These are phyloP conservation scores for Streptopelia turtur DNA, from an alignment of 2,797 vertebrate genomes.

Conservation along the genomic window DNA sequence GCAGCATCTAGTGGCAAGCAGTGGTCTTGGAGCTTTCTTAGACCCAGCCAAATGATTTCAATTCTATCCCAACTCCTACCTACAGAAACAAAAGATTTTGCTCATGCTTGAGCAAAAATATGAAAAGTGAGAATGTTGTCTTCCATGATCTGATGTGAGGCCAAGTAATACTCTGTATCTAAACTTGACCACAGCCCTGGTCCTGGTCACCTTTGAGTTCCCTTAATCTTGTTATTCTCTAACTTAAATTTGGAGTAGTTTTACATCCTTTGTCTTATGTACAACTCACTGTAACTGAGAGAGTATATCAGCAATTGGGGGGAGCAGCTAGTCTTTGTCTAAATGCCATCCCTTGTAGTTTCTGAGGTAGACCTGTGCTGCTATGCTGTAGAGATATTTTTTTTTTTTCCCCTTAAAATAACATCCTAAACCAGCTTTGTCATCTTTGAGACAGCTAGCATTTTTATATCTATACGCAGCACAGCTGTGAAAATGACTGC, in stretches of 20 bases:
- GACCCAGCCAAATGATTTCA: not conserved
- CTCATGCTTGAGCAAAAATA: not conserved
- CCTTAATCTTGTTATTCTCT: no score
- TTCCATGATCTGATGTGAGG: rapidly evolving
- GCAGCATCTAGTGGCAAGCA: not conserved
- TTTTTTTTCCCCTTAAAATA: not conserved
- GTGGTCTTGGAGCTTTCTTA: not conserved
- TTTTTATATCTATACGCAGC: not conserved
- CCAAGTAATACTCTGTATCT: not conserved
- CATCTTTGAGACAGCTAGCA: not conserved
- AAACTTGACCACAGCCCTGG: not conserved
- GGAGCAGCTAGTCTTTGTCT: not conserved
- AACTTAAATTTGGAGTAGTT: not conserved
- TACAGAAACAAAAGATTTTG: not conserved
- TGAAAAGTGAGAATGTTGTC: rapidly evolving
- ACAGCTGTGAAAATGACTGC: not conserved
- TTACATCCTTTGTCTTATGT: not conserved
- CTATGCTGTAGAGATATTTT: not conserved
- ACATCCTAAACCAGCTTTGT: not conserved
- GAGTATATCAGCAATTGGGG: not conserved
- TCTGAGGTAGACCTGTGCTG: not conserved
- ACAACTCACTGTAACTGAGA: rapidly evolving
- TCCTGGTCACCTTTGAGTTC: not conserved
- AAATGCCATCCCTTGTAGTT: not conserved
- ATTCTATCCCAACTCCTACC: not conserved